Base-by-base conservation (phyloP, 2,113 vertebrate genomes). In the Turdus rufiventris region DNA sequence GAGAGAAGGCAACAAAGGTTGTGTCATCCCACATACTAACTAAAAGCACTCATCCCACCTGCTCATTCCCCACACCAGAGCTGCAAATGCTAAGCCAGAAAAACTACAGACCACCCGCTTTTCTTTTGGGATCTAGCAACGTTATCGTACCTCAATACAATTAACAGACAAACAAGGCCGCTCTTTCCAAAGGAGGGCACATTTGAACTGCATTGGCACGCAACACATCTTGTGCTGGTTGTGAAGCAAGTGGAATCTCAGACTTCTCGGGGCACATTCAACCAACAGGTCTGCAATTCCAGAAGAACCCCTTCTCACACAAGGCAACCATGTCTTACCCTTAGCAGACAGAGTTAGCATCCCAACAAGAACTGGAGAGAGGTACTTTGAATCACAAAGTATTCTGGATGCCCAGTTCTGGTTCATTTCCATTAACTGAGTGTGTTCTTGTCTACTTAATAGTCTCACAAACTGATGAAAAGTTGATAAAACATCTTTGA, bases 21-120 rank as follows among this genome's bases (percentile, higher is more conserved):
- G 2, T 25, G 9, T 73, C 47, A 67, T 63, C 43, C 23, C 34
- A 74, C 10, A 6, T 20, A 28, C 15, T 63, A 28, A 28, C 20
- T 28, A 24, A 54, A 48, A 83, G 43, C 24, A 24, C 10, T 68
- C 24, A 23, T 42, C 19, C 11, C 26, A 42, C 4, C 36, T 26
- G 9, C 48, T 60, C 42, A 9, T 40, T 56, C 21, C 54, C 14
- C 18, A n/a, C 0, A 0, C 20, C 29, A 38, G 0, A 1, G 23
- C 11, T 51, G 28, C 34, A 62, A 48, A 51, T 12, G 33, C 18
- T 40, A n/a, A 92, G 3, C 15, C 15, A 45, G 36, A 80, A 40
- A 14, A 71, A 33, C 7, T 26, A 10, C 5, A 72, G 9, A 62
- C 6, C 23, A 47, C 3, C 3, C 2, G 0, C 21, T 73, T 47